Evolutionary conservation across 2,888 invertebrate species (phyloP).

Genomic region (Tetragnatha montana): DNA sequence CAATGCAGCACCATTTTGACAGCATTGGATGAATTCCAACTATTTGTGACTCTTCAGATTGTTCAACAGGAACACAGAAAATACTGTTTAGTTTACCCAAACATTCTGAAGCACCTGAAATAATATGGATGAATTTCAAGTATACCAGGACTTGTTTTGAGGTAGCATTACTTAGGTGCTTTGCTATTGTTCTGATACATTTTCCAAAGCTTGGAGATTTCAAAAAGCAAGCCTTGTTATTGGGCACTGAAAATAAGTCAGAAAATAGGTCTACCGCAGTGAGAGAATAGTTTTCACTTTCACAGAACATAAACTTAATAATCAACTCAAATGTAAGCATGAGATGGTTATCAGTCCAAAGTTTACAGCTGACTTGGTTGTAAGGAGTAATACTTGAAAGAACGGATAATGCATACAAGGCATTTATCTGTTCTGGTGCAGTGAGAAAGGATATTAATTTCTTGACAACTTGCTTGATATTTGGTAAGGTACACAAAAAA

Average conservation of each 20-base stretch:
- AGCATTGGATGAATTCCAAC: slow-evolving; percentile 51
- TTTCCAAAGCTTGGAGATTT: slow-evolving; percentile 23
- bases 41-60: background rate
- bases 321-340: slow-evolving; percentile 57
- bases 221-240: slow-evolving; percentile 22
- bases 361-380: slow-evolving; percentile 18
- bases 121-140: slow-evolving; percentile 41
- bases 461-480: slow-evolving; percentile 45
- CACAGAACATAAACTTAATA: slow-evolving; percentile 47
- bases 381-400: slow-evolving; percentile 44
- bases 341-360: slow-evolving; percentile 66
- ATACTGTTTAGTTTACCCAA: slow-evolving; percentile 30
- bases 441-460: slow-evolving; percentile 45
- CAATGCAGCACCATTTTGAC: slow-evolving; percentile 19
- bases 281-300: slow-evolving; percentile 30
- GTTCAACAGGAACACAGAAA: slow-evolving; percentile 31
- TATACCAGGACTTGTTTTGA: slow-evolving; percentile 31
- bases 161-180: slow-evolving; percentile 1
- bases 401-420: slow-evolving; percentile 55
- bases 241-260: slow-evolving; percentile 42
- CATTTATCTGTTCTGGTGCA: slow-evolving; percentile 23
- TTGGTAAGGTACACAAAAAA: slow-evolving; percentile 37
- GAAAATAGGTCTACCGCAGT: slow-evolving; percentile 62
- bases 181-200: slow-evolving; percentile 39
- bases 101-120: slow-evolving; percentile 3